phyloP scores from a whole-genome alignment of 1,140 invertebrate species.

The Mycetomoellerius zeteki region DNA sequence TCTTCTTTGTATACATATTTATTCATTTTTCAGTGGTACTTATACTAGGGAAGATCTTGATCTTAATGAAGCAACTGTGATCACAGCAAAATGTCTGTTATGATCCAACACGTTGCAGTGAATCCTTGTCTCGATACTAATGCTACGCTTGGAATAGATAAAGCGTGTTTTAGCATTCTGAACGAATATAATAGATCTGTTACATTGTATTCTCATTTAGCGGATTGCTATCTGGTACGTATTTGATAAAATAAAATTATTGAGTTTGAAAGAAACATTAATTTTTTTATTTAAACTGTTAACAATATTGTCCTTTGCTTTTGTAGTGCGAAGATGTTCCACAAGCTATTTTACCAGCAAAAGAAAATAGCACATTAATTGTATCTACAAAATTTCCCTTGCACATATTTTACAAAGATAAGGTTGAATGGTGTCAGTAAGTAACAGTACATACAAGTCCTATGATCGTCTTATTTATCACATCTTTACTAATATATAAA shows the following conservation, averaged over 20 bases:
- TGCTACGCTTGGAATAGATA: slow-evolving; percentile 82
- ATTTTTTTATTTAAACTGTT: background rate
- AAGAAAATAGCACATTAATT: slow-evolving; percentile 82
- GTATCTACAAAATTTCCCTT: slow-evolving; percentile 85
- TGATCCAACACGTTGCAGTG: background rate
- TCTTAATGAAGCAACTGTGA: background rate
- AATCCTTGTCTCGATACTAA: slow-evolving; percentile 69
- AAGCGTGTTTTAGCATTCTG: slow-evolving; percentile 86
- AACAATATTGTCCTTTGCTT: slow-evolving; percentile 53
- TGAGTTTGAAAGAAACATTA: background rate
- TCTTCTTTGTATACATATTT: background rate
- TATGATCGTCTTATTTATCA: background rate
- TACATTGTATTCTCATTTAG: slow-evolving; percentile 81
- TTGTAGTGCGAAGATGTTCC: slow-evolving; percentile 83
- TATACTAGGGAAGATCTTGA: background rate
- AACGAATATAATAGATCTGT: slow-evolving; percentile 81
- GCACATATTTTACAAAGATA: slow-evolving; percentile 80
- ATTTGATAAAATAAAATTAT: background rate
- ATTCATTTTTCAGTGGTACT: slow-evolving; percentile 23
- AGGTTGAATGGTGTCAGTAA: slow-evolving; percentile 82
- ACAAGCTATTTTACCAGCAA: slow-evolving; percentile 75
- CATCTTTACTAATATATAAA: background rate
- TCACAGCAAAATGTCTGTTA: background rate
- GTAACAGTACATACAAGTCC: slow-evolving; percentile 60
- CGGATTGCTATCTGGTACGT: slow-evolving; percentile 83